Evolutionary conservation across 2,113 vertebrate genomes (phyloP).

Genomic region (Microtus richardsoni): DNA sequence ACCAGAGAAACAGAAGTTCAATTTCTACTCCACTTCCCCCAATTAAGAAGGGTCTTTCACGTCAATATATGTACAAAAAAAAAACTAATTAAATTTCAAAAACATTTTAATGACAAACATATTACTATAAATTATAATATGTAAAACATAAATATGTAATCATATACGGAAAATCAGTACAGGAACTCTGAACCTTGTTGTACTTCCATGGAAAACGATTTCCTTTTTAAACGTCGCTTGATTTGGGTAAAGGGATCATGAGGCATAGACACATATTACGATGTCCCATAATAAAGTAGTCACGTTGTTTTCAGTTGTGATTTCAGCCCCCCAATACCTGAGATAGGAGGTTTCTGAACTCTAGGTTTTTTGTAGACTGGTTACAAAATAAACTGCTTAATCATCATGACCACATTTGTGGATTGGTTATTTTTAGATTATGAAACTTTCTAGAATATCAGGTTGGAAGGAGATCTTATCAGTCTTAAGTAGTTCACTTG

Average conservation of each 20-base stretch:
- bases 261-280: not conserved
- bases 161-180: not conserved
- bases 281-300: not conserved
- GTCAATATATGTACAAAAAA: constrained; percentile 1
- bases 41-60: not conserved
- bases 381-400: not conserved
- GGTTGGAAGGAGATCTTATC: not conserved
- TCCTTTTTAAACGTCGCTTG: not conserved
- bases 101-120: not conserved
- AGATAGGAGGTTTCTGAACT: not conserved
- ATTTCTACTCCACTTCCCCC: not conserved
- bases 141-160: not conserved
- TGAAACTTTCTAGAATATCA: not conserved
- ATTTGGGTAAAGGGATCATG: not conserved
- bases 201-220: not conserved
- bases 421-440: not conserved
- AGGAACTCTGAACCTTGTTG: not conserved
- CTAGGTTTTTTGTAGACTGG: not conserved
- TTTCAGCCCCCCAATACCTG: not conserved
- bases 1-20: not conserved
- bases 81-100: not conserved
- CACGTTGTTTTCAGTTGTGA: not conserved
- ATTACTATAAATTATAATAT: not conserved
- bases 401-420: not conserved
- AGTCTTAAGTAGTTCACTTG: not conserved